phyloP scores from a whole-genome alignment of 2,113 vertebrate genomes.

The Tragelaphus buxtoni region DNA sequence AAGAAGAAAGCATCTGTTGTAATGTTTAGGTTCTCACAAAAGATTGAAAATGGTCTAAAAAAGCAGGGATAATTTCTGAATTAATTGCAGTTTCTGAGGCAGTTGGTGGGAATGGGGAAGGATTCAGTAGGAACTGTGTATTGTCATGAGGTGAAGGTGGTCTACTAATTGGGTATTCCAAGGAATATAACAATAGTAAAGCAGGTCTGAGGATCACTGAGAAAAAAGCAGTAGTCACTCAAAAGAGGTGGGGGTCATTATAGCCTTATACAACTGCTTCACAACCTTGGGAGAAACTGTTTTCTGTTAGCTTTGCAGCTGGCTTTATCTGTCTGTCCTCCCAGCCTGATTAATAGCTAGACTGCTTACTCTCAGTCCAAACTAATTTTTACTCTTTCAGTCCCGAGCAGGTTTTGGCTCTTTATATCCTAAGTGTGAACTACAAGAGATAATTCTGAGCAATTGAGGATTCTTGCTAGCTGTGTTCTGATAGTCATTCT shows the following conservation, averaged over 20 bases:
- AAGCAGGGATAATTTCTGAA: neutral
- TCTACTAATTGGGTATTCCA: neutral
- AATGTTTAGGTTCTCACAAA: conserved; percentile 12
- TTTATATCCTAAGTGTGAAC: neutral
- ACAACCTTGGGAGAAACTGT: conserved; percentile 33
- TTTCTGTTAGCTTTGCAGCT: conserved; percentile 60
- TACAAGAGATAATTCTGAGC: neutral
- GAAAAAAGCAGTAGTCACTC: conserved; percentile 23
- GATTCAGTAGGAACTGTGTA: neutral
- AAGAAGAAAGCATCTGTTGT: neutral
- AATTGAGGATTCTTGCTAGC: neutral
- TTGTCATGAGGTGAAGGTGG: neutral
- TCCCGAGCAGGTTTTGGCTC: neutral
- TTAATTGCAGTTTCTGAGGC: neutral
- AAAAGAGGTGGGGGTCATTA: neutral
- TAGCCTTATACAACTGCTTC: conserved; percentile 46
- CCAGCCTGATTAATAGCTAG: conserved; percentile 47
- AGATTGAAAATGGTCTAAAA: neutral
- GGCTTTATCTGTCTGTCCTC: conserved; percentile 58
- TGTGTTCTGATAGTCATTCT: neutral
- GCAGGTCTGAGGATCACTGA: neutral
- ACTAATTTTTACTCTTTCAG: conserved; percentile 42
- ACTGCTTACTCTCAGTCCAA: conserved; percentile 48
- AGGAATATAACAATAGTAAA: conserved; percentile 27
- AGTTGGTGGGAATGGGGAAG: neutral